A percentile compares a stretch with the other conserved stretches of the same genome.
Evolutionary conservation across 1,140 invertebrate species (phyloP).

Genomic region (Chionoecetes opilio): DNA sequence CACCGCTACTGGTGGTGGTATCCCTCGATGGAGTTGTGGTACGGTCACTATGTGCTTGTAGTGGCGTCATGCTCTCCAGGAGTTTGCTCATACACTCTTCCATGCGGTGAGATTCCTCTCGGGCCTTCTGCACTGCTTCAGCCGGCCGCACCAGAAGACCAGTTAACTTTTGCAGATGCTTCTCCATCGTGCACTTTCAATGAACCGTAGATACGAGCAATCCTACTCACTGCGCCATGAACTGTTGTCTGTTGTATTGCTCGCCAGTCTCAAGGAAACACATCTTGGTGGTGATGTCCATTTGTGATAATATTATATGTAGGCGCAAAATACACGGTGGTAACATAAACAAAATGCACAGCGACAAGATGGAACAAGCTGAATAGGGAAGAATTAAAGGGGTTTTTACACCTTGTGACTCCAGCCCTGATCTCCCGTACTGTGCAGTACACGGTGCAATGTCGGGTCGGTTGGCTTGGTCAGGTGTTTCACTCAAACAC

Average conservation of each 20-base stretch:
- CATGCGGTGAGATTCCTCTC: background rate
- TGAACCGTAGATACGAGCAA: background rate
- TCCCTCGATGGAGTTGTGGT: background rate
- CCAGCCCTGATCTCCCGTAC: too few species aligned
- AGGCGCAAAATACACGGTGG: too few species aligned
- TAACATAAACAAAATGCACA: too few species aligned
- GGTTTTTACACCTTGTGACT: too few species aligned
- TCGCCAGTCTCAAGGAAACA: background rate
- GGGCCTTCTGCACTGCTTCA: background rate
- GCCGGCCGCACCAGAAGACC: background rate
- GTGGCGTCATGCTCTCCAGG: background rate
- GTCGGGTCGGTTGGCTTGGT: too few species aligned
- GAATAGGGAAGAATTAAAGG: too few species aligned
- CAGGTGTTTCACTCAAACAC: too few species aligned
- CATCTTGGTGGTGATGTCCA: too few species aligned
- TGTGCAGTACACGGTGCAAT: too few species aligned
- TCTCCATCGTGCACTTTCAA: background rate
- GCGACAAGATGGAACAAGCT: too few species aligned
- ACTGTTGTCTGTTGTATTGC: background rate
- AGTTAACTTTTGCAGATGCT: background rate
- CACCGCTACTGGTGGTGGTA: background rate
- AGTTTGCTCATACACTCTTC: background rate
- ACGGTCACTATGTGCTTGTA: background rate
- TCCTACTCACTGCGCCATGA: constrained; percentile 34
- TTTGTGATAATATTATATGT: too few species aligned